Conservation (phyloP, 1,140 invertebrate genomes). For the Psilanteris sp. region DNA sequence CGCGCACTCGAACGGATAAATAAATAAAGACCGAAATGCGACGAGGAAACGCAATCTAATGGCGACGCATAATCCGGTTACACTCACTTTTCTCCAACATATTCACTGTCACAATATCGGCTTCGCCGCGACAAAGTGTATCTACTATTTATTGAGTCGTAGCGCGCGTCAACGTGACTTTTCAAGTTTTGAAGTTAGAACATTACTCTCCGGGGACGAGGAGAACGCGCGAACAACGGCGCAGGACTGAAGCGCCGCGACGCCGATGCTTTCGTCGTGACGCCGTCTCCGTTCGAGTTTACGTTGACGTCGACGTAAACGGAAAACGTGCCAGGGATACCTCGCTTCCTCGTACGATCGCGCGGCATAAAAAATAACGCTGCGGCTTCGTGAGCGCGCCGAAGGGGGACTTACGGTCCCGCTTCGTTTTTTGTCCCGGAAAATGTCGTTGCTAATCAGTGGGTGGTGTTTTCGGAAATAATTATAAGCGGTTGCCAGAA, state of each 20-base stretch:
- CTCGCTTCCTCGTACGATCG: conserved; percentile 35
- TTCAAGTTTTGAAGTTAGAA: conserved; percentile 45
- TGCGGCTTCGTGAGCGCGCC: neutral
- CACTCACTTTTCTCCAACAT: conserved; percentile 79
- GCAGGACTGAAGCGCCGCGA: conserved; percentile 76
- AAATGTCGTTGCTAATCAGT: no score
- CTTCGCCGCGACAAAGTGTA: conserved; percentile 31
- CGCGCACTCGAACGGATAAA: neutral
- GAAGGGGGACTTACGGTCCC: no score
- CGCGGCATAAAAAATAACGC: conserved; percentile 2
- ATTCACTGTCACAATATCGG: conserved; percentile 54
- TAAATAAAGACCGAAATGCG: neutral
- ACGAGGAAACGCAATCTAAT: no score
- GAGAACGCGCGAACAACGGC: conserved; percentile 70
- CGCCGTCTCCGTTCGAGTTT: conserved; percentile 71
- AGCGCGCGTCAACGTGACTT: conserved; percentile 38
- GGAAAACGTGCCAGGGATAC: conserved; percentile 62
- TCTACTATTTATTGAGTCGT: conserved; percentile 39
- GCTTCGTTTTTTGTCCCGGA: no score
- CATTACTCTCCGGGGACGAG: conserved; percentile 58
- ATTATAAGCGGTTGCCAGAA: no score
- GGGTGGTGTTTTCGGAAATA: no score
- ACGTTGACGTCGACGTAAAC: conserved; percentile 66
- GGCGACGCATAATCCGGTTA: neutral
- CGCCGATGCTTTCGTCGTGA: conserved; percentile 66